phyloP scores from a whole-genome alignment of 2,113 vertebrate genomes.

The Sisor rabdophorus region DNA sequence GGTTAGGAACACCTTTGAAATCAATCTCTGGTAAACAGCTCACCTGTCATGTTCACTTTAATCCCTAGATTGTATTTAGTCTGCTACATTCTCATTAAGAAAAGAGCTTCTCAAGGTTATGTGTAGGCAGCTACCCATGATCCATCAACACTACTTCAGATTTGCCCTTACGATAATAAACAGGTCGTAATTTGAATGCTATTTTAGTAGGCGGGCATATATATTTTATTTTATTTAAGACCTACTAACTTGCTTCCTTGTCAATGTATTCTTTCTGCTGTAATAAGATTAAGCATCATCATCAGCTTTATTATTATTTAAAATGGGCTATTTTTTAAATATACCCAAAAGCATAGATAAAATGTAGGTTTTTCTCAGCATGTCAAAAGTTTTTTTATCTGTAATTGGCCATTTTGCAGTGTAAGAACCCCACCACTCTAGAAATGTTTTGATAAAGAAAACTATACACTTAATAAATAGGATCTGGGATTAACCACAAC shows the following conservation, averaged over 20 bases:
- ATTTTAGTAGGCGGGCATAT: not conserved
- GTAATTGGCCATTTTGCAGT: not conserved
- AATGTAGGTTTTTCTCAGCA: too few relatives aligned
- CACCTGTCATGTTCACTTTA: constrained; percentile 21
- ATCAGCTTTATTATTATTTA: too few relatives aligned
- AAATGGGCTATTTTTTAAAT: not conserved
- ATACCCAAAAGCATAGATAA: not conserved
- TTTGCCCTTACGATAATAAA: not conserved
- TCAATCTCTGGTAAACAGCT: constrained; percentile 7
- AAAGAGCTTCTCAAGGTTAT: constrained; percentile 37
- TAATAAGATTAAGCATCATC: not conserved
- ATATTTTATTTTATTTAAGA: not conserved
- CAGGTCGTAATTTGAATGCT: constrained; percentile 7
- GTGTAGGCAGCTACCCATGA: constrained; percentile 29
- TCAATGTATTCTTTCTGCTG: not conserved
- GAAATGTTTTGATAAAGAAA: not conserved
- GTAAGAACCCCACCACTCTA: not conserved
- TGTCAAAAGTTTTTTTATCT: not conserved
- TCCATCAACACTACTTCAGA: constrained; percentile 18
- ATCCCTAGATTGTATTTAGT: constrained; percentile 28
- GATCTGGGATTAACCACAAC: too few relatives aligned
- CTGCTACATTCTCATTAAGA: constrained; percentile 31
- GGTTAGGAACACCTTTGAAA: constrained; percentile 26
- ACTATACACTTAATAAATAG: too few relatives aligned
- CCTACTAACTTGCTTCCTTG: not conserved